Base-by-base conservation (phyloP, 2,888 invertebrate genomes). In the Tetragonisca angustula region DNA sequence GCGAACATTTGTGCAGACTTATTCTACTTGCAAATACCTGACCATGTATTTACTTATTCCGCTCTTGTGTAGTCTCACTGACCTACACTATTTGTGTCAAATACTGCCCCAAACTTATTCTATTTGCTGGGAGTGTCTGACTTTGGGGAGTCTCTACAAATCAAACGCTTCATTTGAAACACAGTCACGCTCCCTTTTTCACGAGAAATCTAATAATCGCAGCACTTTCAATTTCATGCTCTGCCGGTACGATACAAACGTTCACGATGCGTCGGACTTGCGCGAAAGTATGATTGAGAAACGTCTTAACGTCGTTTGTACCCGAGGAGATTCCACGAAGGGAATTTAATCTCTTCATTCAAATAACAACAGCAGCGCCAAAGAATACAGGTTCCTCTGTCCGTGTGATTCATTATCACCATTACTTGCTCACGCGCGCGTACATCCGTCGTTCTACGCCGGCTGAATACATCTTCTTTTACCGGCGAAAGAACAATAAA, bases 391-490 rank as follows among this genome's bases (percentile, higher is more conserved):
- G n/a, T 49, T 27, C 54, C 56, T 21, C 11, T 21, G 59, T 70
- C 54, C 74, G 70, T 65, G 27, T 56, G 19, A 9, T 71, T 50
- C 78, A 83, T 84, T 83, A 78, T 84, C 67, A 72, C 52, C 64
- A 49, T n/a, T 49, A 19, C 49, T 71, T 64, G 79, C 79, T 84
- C 84, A 76, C 50, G 68, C 21, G 49, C 74, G 54, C 54, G 65
- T 69, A 32, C 79, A 49, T 70, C 68, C 49, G 24, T 50, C 19
- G 49, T 4, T 65, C 24, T 54, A 52, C 52, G 27, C 36, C 52
- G 21, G 36, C 24, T 84, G 84, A 84, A 84, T 79, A 69, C 71
- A 79, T 64, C 76, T 84, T 79, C n/a, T 43, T 84, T 84, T 69
- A 50, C 52, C 43, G 65, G 61, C 36, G 61, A 50, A 36, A 68